Conservation (phyloP, 1,140 invertebrate genomes). For the Drosophila takahashii region DNA sequence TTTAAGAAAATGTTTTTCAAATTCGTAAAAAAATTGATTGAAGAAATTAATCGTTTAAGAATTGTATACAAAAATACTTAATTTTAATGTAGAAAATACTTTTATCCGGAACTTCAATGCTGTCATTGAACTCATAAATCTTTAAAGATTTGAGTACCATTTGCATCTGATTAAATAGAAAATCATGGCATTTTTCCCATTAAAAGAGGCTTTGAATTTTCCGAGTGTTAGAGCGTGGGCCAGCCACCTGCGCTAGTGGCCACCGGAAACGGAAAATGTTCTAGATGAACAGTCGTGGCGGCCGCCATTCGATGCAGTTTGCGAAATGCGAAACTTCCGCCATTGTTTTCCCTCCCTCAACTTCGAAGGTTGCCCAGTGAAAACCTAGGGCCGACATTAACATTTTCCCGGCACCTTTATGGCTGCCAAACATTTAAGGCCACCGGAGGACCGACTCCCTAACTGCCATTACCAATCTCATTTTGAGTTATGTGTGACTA, state of each 20-base stretch:
- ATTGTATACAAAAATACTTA: too few species aligned
- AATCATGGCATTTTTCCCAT: too few species aligned
- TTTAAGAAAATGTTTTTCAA: too few species aligned
- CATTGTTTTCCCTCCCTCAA: constrained; percentile 3
- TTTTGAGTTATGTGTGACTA: constrained; percentile 61
- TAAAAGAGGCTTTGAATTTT: background rate
- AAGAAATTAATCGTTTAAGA: too few species aligned
- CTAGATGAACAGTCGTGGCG: constrained; percentile 10
- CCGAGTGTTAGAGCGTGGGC: background rate
- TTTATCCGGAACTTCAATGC: too few species aligned
- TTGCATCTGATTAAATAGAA: too few species aligned
- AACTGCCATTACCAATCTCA: constrained; percentile 32
- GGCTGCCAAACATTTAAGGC: constrained; percentile 13
- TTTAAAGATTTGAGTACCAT: too few species aligned
- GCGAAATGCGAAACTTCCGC: constrained; percentile 39
- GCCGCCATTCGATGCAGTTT: constrained; percentile 29
- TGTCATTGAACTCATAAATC: too few species aligned
- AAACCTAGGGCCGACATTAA: constrained; percentile 1
- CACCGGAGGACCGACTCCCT: constrained; percentile 1
- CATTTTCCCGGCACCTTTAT: constrained; percentile 16
- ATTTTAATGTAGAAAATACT: too few species aligned
- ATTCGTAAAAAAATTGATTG: too few species aligned
- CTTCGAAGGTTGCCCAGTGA: constrained; percentile 42
- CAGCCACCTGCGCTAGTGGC: background rate
- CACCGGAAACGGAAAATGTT: constrained; percentile 44